These are phyloP conservation scores for Xanthia togata DNA, from an alignment of 2,888 invertebrate genomes.

Conservation along the genomic window DNA sequence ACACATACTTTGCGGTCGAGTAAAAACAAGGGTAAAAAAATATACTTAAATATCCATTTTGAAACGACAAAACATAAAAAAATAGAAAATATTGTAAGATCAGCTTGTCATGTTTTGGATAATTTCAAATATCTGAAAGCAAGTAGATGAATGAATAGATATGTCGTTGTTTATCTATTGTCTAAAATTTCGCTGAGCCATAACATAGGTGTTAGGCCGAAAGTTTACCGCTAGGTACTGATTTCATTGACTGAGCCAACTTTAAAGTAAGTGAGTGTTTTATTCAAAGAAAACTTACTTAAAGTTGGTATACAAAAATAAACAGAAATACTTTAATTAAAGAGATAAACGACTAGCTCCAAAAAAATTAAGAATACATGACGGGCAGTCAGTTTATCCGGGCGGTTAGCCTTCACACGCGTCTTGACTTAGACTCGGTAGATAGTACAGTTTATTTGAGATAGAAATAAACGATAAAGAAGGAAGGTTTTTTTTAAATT, in stretches of 20 bases:
- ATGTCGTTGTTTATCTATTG: constrained; percentile 1
- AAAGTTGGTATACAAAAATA: background rate
- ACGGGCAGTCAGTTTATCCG: background rate
- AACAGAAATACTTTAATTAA: background rate
- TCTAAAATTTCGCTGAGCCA: background rate
- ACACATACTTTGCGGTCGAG: background rate
- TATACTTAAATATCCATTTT: background rate
- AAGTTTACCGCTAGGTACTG: too few relatives aligned
- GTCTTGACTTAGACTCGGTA: background rate
- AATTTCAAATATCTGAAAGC: constrained; percentile 3
- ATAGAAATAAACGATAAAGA: background rate
- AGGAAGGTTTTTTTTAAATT: too few relatives aligned
- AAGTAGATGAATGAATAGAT: background rate
- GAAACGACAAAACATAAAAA: background rate
- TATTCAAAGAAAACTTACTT: background rate
- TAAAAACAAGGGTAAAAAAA: background rate
- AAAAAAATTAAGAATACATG: background rate
- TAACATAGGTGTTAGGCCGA: background rate
- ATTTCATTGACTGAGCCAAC: background rate
- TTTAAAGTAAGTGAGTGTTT: background rate
- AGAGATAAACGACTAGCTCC: constrained; percentile 8
- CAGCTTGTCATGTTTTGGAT: background rate
- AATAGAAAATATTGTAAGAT: background rate
- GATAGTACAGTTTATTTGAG: background rate
- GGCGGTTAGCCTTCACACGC: background rate